A percentile compares a stretch with the other conserved stretches of the same genome.
phyloP scores from a whole-genome alignment of 2,888 invertebrate genomes.

The Pseudococcus viburni region DNA sequence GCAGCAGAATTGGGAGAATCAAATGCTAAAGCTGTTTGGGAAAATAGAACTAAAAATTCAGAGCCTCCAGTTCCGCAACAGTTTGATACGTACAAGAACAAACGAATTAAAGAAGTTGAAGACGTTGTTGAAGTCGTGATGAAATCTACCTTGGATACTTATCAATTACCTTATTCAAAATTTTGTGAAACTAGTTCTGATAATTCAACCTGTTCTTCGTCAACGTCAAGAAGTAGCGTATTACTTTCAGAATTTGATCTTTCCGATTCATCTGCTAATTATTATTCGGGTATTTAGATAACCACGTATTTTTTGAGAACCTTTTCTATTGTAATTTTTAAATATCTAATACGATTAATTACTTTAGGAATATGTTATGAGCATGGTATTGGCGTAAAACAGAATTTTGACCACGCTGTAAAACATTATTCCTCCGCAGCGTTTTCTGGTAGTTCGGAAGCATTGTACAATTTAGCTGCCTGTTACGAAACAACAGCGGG shows the following conservation, averaged over 20 bases:
- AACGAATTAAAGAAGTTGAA: neutral
- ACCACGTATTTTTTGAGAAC: neutral
- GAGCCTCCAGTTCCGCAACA: neutral
- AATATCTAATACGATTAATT: neutral
- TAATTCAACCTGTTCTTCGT: neutral
- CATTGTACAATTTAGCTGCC: conserved; percentile 79
- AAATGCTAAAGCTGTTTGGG: conserved; percentile 75
- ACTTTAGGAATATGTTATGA: conserved; percentile 58
- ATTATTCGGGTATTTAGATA: conserved; percentile 19
- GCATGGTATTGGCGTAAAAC: conserved; percentile 63
- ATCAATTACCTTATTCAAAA: conserved; percentile 20
- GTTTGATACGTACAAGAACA: neutral
- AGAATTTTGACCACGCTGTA: conserved; percentile 73
- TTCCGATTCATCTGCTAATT: conserved; percentile 28
- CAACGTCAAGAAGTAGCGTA: conserved; percentile 23
- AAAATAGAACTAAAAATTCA: conserved; percentile 28
- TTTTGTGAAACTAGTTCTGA: neutral
- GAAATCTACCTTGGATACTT: conserved; percentile 2
- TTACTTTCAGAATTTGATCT: conserved; percentile 12
- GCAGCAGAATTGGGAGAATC: conserved; percentile 76
- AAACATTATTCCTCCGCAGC: conserved; percentile 78
- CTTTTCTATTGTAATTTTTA: too few relatives aligned
- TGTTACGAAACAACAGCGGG: conserved; percentile 72
- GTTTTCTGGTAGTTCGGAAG: conserved; percentile 76
- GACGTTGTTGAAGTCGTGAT: neutral